Conservation (phyloP, 2,113 vertebrate genomes). For the Anthoscopus minutus region DNA sequence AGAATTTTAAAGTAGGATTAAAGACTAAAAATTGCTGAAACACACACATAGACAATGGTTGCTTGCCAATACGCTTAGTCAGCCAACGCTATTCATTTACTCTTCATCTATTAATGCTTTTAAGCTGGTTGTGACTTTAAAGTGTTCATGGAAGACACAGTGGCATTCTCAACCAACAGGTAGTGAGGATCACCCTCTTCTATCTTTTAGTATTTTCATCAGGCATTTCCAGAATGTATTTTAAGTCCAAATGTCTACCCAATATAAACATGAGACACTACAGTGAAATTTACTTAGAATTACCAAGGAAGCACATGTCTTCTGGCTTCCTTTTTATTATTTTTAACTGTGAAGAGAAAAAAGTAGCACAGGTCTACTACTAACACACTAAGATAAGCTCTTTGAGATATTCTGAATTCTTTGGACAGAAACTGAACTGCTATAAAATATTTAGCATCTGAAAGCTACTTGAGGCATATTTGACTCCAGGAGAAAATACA, state of each 20-base stretch:
- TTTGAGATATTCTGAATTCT: background rate
- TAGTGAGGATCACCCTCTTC: background rate
- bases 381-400: background rate
- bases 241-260: background rate
- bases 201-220: background rate
- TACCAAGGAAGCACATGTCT: background rate
- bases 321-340: background rate
- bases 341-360: background rate
- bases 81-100: accelerated
- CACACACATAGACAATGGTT: background rate
- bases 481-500: background rate
- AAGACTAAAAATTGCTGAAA: background rate
- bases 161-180: background rate
- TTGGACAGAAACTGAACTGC: background rate
- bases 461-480: background rate
- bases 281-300: background rate
- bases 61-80: background rate
- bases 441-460: background rate
- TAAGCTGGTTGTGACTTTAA: background rate
- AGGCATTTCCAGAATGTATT: background rate
- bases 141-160: background rate
- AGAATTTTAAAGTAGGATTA: slow-evolving; percentile 1
- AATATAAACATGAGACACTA: background rate
- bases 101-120: background rate
- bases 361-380: background rate